phyloP scores from a whole-genome alignment of 2,113 vertebrate species.

The Hassar affinis region DNA sequence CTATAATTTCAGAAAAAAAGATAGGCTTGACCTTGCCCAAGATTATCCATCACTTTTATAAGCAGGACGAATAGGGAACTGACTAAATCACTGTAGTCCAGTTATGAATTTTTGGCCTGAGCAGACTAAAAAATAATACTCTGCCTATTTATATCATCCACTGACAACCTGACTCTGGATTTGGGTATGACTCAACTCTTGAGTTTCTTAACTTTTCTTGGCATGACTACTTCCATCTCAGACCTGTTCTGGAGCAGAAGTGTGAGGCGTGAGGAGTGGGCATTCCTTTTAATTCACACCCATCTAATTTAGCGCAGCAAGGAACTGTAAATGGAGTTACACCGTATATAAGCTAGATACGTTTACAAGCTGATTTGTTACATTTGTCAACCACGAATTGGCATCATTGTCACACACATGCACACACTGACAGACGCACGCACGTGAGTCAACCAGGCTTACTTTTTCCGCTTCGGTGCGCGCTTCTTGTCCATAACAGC shows the following conservation, averaged over 20 bases:
- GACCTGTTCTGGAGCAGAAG: background rate
- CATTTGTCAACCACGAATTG: background rate
- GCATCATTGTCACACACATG: background rate
- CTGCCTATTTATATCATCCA: constrained; percentile 13
- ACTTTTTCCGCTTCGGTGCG: constrained; percentile 77
- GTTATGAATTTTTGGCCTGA: background rate
- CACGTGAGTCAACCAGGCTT: constrained; percentile 26
- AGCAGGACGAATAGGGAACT: background rate
- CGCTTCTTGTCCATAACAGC: constrained; percentile 90
- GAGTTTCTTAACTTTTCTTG: constrained; percentile 11
- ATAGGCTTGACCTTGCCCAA: background rate
- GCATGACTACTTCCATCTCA: background rate
- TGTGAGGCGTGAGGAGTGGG: background rate
- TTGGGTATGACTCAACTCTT: constrained; percentile 17
- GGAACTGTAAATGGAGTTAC: background rate
- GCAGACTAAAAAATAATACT: background rate
- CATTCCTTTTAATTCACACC: background rate
- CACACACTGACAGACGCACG: background rate
- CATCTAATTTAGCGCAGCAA: background rate
- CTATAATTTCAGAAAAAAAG: background rate
- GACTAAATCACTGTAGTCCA: background rate
- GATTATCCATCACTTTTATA: constrained; percentile 1
- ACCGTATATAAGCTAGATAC: background rate
- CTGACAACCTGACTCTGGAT: background rate
- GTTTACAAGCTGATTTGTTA: background rate